Conservation (phyloP, 2,888 invertebrate genomes). For the Mesorhabditis belari region DNA sequence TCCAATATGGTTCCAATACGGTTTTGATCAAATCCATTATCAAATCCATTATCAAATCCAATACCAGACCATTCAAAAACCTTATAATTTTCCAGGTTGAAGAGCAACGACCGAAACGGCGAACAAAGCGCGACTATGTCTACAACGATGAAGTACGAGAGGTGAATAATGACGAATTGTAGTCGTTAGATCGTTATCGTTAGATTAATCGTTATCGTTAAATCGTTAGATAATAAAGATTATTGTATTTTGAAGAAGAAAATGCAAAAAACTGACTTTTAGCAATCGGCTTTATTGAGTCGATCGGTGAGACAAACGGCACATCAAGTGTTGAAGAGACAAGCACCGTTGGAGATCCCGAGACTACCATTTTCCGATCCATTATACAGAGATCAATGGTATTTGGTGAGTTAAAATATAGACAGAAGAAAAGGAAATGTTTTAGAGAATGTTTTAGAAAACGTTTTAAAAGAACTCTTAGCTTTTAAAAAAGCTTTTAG, state of each 20-base stretch:
- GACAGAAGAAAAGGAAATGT: not conserved
- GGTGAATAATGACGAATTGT: not conserved
- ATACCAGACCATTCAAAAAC: not conserved
- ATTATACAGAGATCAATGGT: conserved; percentile 53
- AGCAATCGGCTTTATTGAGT: not conserved
- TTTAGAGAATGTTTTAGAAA: too few species aligned
- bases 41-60: too few species aligned
- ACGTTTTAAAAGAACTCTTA: not conserved
- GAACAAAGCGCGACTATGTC: conserved; percentile 45
- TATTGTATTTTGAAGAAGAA: not conserved
- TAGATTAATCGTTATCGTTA: not conserved
- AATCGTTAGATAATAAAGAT: too few species aligned
- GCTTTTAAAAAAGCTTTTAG: too few species aligned
- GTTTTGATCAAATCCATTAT: too few species aligned
- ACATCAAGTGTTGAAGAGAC: not conserved
- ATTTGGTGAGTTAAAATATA: conserved; percentile 41
- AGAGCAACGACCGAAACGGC: conserved; percentile 32
- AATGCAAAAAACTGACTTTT: not conserved
- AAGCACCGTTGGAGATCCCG: conserved; percentile 27
- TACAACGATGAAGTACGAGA: conserved; percentile 15
- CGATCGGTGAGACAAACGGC: not conserved
- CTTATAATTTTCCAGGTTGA: conserved; percentile 17
- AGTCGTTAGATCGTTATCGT: not conserved
- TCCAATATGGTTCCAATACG: too few species aligned
- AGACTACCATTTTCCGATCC: conserved; percentile 51